A percentile compares a stretch with the other conserved stretches of the same genome.
These are phyloP conservation scores for Erinaceus europaeus DNA, from an alignment of 2,113 vertebrate genomes.

Conservation along the genomic window DNA sequence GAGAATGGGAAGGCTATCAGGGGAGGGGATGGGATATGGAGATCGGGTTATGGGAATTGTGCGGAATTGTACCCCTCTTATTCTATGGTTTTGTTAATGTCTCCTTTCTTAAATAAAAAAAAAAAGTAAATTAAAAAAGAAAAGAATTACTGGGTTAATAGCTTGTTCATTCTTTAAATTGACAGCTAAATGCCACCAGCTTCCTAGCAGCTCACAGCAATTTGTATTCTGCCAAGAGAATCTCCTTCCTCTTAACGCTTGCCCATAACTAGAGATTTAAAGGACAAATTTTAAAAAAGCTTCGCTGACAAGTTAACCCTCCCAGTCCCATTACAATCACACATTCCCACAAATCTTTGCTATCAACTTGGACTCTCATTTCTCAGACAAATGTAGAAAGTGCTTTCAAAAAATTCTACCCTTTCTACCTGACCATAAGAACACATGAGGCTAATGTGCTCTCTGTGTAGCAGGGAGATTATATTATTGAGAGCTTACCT, in stretches of 20 bases:
- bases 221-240: not conserved
- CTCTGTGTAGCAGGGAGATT: not conserved
- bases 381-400: not conserved
- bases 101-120: too few relatives aligned
- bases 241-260: not conserved
- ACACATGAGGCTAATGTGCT: not conserved
- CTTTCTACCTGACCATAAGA: not conserved
- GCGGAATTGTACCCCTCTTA: too few relatives aligned
- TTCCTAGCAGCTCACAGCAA: not conserved
- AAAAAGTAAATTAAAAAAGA: too few relatives aligned
- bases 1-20: too few relatives aligned
- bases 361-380: not conserved
- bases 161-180: not conserved
- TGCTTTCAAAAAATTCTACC: not conserved
- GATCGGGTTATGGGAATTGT: too few relatives aligned
- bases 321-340: not conserved
- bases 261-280: too few relatives aligned
- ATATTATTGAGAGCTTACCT: slow-evolving; percentile 73
- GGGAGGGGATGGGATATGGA: too few relatives aligned
- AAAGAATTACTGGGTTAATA: too few relatives aligned
- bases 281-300: slow-evolving; percentile 11
- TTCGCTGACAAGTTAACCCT: not conserved
- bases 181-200: not conserved
- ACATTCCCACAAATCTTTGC: not conserved
- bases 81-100: too few relatives aligned